Evolutionary conservation across 2,797 vertebrate genomes (phyloP).

Genomic region (Platyrinchus mystaceus): DNA sequence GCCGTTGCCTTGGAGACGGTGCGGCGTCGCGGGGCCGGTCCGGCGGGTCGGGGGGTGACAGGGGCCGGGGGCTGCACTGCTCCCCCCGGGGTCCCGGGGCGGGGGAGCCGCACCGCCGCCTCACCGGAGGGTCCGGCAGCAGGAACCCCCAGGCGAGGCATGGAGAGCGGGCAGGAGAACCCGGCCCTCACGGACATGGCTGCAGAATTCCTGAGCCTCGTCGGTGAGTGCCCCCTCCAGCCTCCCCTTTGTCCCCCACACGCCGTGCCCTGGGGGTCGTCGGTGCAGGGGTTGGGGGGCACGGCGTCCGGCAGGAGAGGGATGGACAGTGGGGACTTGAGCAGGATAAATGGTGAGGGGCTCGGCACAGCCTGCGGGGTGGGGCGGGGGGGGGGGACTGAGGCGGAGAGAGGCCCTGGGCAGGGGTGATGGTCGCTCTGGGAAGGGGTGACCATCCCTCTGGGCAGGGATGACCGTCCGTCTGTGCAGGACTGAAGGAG

Average conservation of each 20-base stretch:
- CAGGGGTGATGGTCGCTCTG: neutral
- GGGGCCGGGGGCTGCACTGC: neutral
- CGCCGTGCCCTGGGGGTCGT: neutral
- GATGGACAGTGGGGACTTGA: neutral
- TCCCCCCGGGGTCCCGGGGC: fast-evolving
- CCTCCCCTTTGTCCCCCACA: neutral
- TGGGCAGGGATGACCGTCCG: neutral
- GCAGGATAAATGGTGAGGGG: neutral
- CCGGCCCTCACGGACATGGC: neutral
- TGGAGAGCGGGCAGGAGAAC: neutral
- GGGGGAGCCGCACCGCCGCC: neutral
- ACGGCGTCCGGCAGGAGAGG: neutral
- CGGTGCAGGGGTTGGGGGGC: too few species aligned
- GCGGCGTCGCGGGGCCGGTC: neutral
- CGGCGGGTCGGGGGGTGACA: neutral
- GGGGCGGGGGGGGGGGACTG: too few species aligned
- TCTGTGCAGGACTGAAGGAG: constrained; percentile 74
- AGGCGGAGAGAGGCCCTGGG: neutral
- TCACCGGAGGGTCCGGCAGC: neutral
- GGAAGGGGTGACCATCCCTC: neutral
- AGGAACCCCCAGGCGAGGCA: neutral
- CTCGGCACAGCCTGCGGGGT: neutral
- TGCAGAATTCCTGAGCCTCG: constrained; percentile 16
- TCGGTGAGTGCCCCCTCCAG: constrained; percentile 4
- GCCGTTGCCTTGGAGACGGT: constrained; percentile 55